Evolutionary conservation across 2,113 vertebrate genomes (phyloP), one percentile per base, ranked within the genome.

Genomic region (Athene noctua): DNA sequence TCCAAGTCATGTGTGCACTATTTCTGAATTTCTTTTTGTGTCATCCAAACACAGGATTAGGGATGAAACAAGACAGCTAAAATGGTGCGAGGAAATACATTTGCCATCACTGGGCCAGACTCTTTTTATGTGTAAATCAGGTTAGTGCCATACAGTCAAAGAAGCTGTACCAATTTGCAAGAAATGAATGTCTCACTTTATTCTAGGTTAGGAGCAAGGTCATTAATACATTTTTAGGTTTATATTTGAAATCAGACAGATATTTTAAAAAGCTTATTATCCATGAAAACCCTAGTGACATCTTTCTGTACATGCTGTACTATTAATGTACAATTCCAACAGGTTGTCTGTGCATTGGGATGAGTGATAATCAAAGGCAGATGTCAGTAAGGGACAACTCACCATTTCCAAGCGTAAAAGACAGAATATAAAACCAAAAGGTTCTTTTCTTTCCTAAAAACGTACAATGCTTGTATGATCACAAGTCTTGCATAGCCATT

Each of bases 301-400:
- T 84, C 44, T 74, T 96, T 96, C 80, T 95, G 79, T 80, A 78
- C 40, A 21, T 49, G 40, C 52, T 59, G 15, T 78, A 86, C 40
- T 73, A 51, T 88, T 92, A 96, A 86, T 89, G 86, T 40, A 88
- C 63, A 95, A 36, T 92, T 94, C 86, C 57, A 92, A 81, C 65
- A 71, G 65, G 57, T 81, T 87, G 32, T 73, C 78, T 93, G 77
- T 86, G 80, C 79, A 71, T 90, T 92, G 63, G 59, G 63, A 90
- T 78, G 79, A 93, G 23, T 74, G 54, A 89, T 80, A 91, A 96
- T 96, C 92, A 96, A 96, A 95, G 63, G 32, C 27, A 74, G 55
- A 61, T 47, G 40, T 95, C 86, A 81, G 67, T 80, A 86, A 94
- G 88, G 77, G 63, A 87, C 70, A 89, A 34, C 21, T 84, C 61